Base-by-base conservation (phyloP, 2,797 vertebrate species). In the Typhlichthys subterraneus region DNA sequence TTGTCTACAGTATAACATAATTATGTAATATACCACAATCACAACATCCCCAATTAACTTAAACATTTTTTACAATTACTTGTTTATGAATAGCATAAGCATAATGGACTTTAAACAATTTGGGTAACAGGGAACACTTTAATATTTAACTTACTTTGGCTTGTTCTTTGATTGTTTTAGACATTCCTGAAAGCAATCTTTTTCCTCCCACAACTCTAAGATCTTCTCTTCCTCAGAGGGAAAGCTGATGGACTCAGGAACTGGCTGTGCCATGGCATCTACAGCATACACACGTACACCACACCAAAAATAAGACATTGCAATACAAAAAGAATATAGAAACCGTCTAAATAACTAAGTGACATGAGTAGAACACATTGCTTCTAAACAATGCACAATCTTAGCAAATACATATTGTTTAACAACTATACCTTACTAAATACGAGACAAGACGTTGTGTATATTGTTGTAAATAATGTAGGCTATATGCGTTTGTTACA, bases 111-210 rank as follows among this genome's bases (percentile, higher is more conserved):
- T 11, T 12, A 48, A 12, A 5, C 45, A 4, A 46, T 46, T 46
- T 8, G 45, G 45, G 12, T 46, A 12, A 46, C 45, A 46, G 45
- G 8, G 45, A 46, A 46, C 45, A 46, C 45, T 9, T 12, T 12
- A 48, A 57, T 15, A 7, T 19, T 11, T 10, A 9, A 68, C 87
- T 89, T 91, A 98, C 98, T 86, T 95, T 14, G 96, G 95, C 60
- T 86, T 93, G 75, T 93, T 96, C 87, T 95, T 99, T 59, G 97
- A 98, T 45, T 99, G 97, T 72, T 93, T 98, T 23, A 99, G 88
- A 80, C 97, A 97, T 84, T 99, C 94, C 72, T 93, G 93, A 83
- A 99, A 99, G 79, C 97, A 99, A 81, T 94, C 90, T 46, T 93
- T 93, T 1, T 92, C 82, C 12, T 92, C 80, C 98, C 98, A 99